phyloP scores from a whole-genome alignment of 2,113 vertebrate genomes.

The Caretta caretta region DNA sequence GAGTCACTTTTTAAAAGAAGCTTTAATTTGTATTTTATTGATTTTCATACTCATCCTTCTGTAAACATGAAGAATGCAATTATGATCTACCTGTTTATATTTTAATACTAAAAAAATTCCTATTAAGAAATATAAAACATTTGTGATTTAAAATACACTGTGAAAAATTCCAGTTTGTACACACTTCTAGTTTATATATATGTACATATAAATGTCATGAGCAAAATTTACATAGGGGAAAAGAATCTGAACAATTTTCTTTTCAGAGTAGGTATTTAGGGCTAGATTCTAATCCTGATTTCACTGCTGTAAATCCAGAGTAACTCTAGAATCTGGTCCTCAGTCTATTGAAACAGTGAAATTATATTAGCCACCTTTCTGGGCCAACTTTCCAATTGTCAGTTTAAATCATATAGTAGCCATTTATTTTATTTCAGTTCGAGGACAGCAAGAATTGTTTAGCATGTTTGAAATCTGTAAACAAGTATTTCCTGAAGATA shows the following conservation, averaged over 20 bases:
- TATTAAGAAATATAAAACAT: neutral
- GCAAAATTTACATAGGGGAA: accelerated
- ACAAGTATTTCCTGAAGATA: constrained; percentile 22
- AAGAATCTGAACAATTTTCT: neutral
- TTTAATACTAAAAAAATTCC: neutral
- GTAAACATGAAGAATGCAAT: neutral
- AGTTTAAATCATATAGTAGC: neutral
- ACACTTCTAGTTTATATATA: neutral
- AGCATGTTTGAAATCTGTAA: neutral
- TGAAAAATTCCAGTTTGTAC: neutral
- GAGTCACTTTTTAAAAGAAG: neutral
- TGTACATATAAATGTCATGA: neutral
- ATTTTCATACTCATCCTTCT: neutral
- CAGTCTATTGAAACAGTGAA: neutral
- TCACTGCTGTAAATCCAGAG: neutral
- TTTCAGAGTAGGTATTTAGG: neutral
- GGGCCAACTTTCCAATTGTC: constrained; percentile 3
- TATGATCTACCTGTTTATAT: neutral
- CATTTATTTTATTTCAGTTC: neutral
- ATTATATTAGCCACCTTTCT: neutral
- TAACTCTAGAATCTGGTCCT: constrained; percentile 14
- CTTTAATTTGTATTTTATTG: neutral
- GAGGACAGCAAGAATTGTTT: neutral
- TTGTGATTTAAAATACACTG: neutral
- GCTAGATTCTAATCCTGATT: neutral